phyloP scores from a whole-genome alignment of 2,797 vertebrate species.

The Poliocrania exsul region DNA sequence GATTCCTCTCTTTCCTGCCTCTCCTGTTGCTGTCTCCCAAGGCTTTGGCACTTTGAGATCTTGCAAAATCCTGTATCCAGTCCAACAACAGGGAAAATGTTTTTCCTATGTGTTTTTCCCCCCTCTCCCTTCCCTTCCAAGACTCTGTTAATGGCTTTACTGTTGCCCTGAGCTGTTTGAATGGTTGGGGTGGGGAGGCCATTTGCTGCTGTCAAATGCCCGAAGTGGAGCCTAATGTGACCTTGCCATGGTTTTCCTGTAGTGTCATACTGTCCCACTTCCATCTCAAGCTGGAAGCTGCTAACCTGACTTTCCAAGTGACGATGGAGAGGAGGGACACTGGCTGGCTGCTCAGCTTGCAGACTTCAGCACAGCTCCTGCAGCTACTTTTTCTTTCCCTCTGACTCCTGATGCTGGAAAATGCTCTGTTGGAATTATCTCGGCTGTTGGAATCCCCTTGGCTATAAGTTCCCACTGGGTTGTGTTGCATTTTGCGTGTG shows the following conservation, averaged over 20 bases:
- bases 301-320: neutral
- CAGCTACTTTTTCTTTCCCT: neutral
- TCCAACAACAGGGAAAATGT: neutral
- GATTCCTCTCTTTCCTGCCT: neutral
- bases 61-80: neutral
- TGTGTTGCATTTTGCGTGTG: neutral
- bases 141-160: neutral
- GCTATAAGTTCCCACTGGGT: neutral
- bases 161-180: neutral
- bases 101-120: neutral
- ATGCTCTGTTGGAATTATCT: neutral
- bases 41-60: neutral
- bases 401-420: neutral
- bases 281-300: neutral
- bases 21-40: neutral
- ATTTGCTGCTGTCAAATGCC: neutral
- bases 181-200: neutral
- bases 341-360: neutral
- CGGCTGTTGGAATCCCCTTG: neutral
- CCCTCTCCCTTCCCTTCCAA: neutral
- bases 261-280: neutral
- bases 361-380: neutral
- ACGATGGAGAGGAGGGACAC: neutral
- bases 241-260: neutral
- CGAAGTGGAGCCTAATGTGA: neutral